These are phyloP conservation scores for Aratinga solstitialis DNA, from an alignment of 2,797 vertebrate species.

Conservation along the genomic window DNA sequence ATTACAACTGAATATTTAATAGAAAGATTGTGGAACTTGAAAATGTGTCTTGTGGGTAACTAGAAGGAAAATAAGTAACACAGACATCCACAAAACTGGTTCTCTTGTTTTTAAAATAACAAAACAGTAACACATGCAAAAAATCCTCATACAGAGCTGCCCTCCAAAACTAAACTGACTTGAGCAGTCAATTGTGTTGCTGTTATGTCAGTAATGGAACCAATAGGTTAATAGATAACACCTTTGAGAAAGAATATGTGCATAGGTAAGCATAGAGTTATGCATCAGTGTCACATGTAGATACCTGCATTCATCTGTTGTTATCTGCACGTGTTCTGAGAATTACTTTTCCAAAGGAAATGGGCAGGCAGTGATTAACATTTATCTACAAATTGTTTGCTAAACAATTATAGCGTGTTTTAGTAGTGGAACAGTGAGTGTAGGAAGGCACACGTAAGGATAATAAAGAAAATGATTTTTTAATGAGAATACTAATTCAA, in stretches of 20 bases:
- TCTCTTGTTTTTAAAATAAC: background rate
- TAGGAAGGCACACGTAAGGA: background rate
- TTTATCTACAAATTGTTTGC: background rate
- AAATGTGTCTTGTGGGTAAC: background rate
- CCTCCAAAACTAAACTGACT: background rate
- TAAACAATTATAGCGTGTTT: background rate
- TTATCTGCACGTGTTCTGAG: background rate
- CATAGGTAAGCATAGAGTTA: background rate
- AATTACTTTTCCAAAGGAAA: background rate
- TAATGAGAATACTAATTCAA: constrained; percentile 23
- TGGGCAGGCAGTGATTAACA: background rate
- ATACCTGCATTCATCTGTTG: background rate
- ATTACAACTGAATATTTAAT: background rate
- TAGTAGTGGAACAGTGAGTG: background rate
- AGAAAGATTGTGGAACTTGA: background rate
- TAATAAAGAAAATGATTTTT: constrained; percentile 25
- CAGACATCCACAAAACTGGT: background rate
- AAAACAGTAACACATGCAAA: background rate
- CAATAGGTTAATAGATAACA: background rate
- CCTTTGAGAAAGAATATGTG: background rate
- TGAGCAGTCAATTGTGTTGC: background rate
- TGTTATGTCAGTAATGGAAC: background rate
- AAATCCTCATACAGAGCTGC: background rate
- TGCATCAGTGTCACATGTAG: background rate
- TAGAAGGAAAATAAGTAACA: background rate